Percentiles rank a stretch among this genome's conserved stretches.
phyloP scores from a whole-genome alignment of 2,113 vertebrate genomes.

The Scalopus aquaticus region DNA sequence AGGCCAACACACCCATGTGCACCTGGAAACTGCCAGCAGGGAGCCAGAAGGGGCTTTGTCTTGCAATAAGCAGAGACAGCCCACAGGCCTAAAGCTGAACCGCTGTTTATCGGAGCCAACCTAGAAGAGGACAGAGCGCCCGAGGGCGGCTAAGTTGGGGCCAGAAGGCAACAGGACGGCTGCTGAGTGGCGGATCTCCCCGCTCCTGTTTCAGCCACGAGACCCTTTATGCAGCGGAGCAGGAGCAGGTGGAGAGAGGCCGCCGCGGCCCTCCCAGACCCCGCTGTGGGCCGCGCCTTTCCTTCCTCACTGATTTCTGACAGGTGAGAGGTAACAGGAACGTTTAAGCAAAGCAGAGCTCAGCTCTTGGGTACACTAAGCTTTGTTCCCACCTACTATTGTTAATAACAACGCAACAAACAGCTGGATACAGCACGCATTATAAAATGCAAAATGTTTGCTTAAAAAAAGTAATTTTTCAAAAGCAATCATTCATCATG shows the following conservation, averaged over 20 bases:
- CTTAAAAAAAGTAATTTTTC: background rate
- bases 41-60: background rate
- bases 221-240: background rate
- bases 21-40: fast-evolving
- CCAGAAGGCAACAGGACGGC: fast-evolving
- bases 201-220: too few species aligned
- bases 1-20: fast-evolving
- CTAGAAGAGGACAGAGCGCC: background rate
- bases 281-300: background rate
- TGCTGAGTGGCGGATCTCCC: too few species aligned
- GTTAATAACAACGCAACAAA: background rate
- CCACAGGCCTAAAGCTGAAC: fast-evolving
- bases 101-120: background rate
- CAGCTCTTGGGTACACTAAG: background rate
- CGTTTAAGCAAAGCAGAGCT: background rate
- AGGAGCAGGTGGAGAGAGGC: background rate
- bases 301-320: background rate
- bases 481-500: background rate
- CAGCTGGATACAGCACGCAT: background rate
- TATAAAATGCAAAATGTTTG: background rate
- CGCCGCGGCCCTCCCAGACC: background rate
- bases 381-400: background rate
- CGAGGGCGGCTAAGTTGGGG: background rate
- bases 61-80: background rate
- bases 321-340: background rate